Conservation (phyloP, 2,113 vertebrate genomes). For the Pao palembangensis region DNA sequence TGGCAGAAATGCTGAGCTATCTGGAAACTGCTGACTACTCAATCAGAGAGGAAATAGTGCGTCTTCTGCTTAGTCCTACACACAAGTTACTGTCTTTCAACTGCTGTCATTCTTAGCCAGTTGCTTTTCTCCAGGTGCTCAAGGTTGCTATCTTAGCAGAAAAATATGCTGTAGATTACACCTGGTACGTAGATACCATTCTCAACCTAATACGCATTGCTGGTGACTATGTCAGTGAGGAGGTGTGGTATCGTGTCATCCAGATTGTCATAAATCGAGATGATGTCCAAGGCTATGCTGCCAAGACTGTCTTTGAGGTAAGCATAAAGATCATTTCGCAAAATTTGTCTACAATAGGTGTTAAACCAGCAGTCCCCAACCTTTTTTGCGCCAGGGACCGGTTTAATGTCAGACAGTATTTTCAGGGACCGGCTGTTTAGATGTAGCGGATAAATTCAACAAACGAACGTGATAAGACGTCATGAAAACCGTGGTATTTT, state of each 20-base stretch:
- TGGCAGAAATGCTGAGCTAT: slow-evolving; percentile 88
- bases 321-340: neutral
- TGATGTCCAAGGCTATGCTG: slow-evolving; percentile 86
- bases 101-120: neutral
- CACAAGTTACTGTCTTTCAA: neutral
- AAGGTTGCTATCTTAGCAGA: slow-evolving; percentile 88
- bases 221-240: slow-evolving; percentile 86
- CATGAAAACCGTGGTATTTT: too few species aligned
- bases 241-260: slow-evolving; percentile 89
- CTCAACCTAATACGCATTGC: slow-evolving; percentile 88
- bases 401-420: too few species aligned
- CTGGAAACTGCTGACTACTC: slow-evolving; percentile 86
- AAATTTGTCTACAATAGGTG: too few species aligned
- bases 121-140: slow-evolving; percentile 70
- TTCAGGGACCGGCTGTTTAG: too few species aligned
- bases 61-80: slow-evolving; percentile 19
- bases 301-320: slow-evolving; percentile 89
- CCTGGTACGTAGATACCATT: slow-evolving; percentile 91
- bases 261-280: slow-evolving; percentile 88
- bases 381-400: too few species aligned
- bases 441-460: too few species aligned
- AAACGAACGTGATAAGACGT: too few species aligned
- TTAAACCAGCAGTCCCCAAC: too few species aligned
- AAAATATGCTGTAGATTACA: slow-evolving; percentile 88
- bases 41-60: slow-evolving; percentile 87